Evolutionary conservation across 1,140 invertebrate species (phyloP).

Genomic region (Lanistes nyassanus): DNA sequence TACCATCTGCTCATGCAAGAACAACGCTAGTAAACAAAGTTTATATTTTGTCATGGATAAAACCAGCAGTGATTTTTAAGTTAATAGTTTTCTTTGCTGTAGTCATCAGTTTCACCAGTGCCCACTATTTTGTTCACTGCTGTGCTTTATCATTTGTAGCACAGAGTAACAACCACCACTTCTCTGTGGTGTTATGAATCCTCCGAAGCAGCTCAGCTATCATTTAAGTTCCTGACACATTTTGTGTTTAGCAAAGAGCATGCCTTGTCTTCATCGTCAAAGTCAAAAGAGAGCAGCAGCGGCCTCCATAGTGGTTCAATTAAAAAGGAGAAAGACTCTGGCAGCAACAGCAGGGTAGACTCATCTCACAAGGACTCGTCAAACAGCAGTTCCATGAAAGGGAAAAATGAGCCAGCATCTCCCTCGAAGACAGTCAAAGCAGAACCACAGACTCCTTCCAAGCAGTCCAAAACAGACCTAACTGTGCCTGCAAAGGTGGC

Average conservation of each 20-base stretch:
- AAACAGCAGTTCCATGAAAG: not conserved
- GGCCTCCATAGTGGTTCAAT: not conserved
- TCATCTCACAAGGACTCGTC: conserved; percentile 20
- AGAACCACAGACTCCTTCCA: conserved; percentile 13
- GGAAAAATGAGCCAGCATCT: conserved; percentile 35
- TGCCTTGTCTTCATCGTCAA: conserved; percentile 4
- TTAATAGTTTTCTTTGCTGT: too few species aligned
- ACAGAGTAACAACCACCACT: too few species aligned
- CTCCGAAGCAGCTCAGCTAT: too few species aligned
- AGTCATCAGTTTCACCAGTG: too few species aligned
- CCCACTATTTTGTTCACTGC: too few species aligned
- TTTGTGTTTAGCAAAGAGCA: not conserved
- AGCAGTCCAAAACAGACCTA: not conserved
- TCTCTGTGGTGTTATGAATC: too few species aligned
- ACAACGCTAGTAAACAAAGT: too few species aligned
- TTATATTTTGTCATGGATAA: too few species aligned
- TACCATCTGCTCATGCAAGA: too few species aligned
- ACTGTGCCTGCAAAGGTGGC: not conserved
- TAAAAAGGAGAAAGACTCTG: conserved; percentile 14
- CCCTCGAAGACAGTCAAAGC: conserved; percentile 30
- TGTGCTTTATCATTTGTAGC: too few species aligned
- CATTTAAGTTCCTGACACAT: too few species aligned
- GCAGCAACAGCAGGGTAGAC: conserved; percentile 25
- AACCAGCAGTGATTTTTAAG: too few species aligned
- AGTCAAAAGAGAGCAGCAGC: conserved; percentile 31